A percentile compares a stretch with the other conserved stretches of the same genome.
These are phyloP conservation scores for Apamea anceps DNA, from an alignment of 2,888 invertebrate genomes.

Conservation along the genomic window DNA sequence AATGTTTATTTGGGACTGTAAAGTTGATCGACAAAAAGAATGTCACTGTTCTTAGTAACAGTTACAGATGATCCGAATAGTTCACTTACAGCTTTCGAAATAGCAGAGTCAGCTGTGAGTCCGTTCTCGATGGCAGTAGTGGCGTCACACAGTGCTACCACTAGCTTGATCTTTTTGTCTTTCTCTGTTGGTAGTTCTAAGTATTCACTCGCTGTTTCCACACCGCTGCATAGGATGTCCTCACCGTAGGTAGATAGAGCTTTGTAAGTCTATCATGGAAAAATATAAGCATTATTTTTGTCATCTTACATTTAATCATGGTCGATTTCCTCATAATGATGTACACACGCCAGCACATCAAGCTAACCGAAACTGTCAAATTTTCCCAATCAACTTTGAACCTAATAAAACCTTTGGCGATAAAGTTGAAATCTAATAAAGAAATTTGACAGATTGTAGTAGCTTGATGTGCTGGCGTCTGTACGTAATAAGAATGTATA, in stretches of 20 bases:
- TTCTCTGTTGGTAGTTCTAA: constrained; percentile 72
- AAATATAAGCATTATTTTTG: background rate
- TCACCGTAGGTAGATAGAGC: constrained; percentile 78
- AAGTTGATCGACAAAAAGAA: background rate
- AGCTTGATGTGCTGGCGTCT: too few relatives aligned
- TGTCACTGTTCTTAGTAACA: background rate
- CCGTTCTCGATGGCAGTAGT: constrained; percentile 79
- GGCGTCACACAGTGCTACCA: constrained; percentile 77
- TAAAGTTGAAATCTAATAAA: too few relatives aligned
- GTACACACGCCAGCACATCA: too few relatives aligned
- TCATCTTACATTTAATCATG: background rate
- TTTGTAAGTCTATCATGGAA: constrained; percentile 78
- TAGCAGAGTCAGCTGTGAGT: constrained; percentile 74
- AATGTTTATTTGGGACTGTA: background rate
- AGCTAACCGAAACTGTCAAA: too few relatives aligned
- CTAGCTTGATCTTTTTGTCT: constrained; percentile 62
- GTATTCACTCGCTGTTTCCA: constrained; percentile 72
- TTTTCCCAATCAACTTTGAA: too few relatives aligned
- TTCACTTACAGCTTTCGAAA: constrained; percentile 83
- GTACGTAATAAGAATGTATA: too few relatives aligned
- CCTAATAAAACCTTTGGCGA: too few relatives aligned
- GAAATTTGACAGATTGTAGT: too few relatives aligned
- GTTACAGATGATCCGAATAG: background rate
- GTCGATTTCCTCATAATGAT: background rate
- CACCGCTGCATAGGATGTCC: constrained; percentile 80